phyloP scores from a whole-genome alignment of 2,888 invertebrate genomes.

The Orthonychiurus folsomi region DNA sequence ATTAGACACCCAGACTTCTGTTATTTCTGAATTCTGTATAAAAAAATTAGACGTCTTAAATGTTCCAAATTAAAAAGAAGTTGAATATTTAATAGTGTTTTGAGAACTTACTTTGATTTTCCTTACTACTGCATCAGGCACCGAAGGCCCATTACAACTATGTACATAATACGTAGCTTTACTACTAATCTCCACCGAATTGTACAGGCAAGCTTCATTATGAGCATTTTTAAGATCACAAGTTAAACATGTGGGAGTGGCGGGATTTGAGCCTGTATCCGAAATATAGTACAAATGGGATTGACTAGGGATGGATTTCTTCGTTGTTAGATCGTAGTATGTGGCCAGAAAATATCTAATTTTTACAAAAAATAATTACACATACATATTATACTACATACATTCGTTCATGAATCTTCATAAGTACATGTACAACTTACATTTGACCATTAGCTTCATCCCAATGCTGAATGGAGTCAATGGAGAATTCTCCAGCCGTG shows the following conservation, averaged over 20 bases:
- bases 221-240: constrained; percentile 56
- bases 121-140: constrained; percentile 63
- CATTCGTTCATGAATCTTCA: background rate
- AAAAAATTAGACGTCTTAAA: too few species aligned
- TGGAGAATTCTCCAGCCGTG: constrained; percentile 59
- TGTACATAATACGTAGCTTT: constrained; percentile 61
- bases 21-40: too few species aligned
- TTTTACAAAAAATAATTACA: too few species aligned
- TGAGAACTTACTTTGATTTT: constrained; percentile 46
- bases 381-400: constrained; percentile 7
- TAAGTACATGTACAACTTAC: constrained; percentile 53
- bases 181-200: constrained; percentile 58
- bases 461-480: constrained; percentile 66
- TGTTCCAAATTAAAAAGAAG: too few species aligned
- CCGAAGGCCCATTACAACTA: constrained; percentile 72
- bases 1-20: constrained; percentile 53
- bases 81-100: too few species aligned
- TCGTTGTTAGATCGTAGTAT: constrained; percentile 37
- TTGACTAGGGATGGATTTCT: constrained; percentile 62
- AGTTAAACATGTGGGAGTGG: constrained; percentile 59
- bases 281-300: constrained; percentile 70
- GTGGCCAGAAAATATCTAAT: constrained; percentile 83
- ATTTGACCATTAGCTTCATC: constrained; percentile 56
- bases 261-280: constrained; percentile 45
- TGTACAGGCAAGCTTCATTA: constrained; percentile 54